phyloP scores from a whole-genome alignment of 2,797 vertebrate genomes.

The Cygnus olor region DNA sequence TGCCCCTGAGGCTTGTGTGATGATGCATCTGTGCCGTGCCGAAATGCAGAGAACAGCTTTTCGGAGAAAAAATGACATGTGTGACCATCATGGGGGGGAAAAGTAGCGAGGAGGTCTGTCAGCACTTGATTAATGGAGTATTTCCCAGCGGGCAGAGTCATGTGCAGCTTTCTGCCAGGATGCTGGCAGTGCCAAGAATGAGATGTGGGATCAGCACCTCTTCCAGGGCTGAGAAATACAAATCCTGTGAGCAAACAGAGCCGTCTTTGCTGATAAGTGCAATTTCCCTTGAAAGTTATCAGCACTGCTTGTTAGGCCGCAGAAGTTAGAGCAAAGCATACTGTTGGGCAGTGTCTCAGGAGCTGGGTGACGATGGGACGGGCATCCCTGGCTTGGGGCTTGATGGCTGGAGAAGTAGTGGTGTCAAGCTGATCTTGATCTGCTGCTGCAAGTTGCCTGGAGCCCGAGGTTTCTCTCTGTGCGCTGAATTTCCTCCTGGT shows the following conservation, averaged over 20 bases:
- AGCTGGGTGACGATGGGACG: neutral
- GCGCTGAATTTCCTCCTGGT: neutral
- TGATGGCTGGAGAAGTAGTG: neutral
- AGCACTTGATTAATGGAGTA: conserved; percentile 10
- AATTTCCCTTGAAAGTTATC: neutral
- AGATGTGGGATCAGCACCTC: conserved; percentile 14
- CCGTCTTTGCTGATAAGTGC: neutral
- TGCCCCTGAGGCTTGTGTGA: neutral
- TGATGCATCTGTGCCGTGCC: accelerated
- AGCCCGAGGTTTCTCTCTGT: neutral
- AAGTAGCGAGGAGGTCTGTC: neutral
- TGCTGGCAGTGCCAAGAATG: neutral
- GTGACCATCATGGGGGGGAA: neutral
- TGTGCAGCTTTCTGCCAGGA: conserved; percentile 5
- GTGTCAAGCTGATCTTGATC: neutral
- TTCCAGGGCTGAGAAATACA: conserved; percentile 14
- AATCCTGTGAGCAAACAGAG: neutral
- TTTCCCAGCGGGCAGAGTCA: neutral
- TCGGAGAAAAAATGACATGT: neutral
- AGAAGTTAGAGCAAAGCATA: neutral
- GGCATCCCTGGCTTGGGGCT: neutral
- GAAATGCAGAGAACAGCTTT: neutral
- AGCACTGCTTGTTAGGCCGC: neutral
- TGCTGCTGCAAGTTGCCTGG: neutral
- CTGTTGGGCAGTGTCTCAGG: neutral